Evolutionary conservation across 2,888 invertebrate species (phyloP), one percentile per base, ranked within the genome.

Genomic region (Cenopis cana): DNA sequence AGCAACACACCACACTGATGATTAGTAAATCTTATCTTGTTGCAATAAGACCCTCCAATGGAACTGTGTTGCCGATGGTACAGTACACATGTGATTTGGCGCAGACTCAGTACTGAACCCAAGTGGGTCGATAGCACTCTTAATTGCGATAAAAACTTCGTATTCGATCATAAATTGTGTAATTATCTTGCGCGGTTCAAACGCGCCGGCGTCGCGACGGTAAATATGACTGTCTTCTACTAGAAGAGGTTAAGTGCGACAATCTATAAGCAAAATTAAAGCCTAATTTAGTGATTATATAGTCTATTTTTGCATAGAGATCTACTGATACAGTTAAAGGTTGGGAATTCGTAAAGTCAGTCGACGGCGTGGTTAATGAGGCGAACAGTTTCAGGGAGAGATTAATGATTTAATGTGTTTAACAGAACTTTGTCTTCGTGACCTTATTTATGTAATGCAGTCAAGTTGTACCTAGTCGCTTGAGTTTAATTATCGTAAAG

Each of bases 121-220:
- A 73, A 62, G 56, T 73, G 65, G 72, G 69, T 83, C 85, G 86
- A 89, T 87, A 89, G 82, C 81, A 82, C 80, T 86, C 83, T 85
- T 86, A 85, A 85, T 85, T 83, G 82, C 82, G 87, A 90, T 90
- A 89, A 90, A 88, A 89, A 86, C 85, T 82, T 81, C 83, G 85
- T 84, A 87, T 83, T 82, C 82, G 84, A 81, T 81, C 84, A 85
- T 89, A 87, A 87, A 86, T 85, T 85, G 83, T 82, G 83, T 89
- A 88, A 90, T 90, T 89, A 90, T 86, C 87, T 81, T 83, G 80
- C 78, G 82, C 81, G 79, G 77, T 74, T 90, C 89, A 91, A 90
- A 90, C 79, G 83, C 72, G 82, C 76, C 70, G 70, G 70, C 77
- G 80, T 76, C 79, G 77, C 75, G 74, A 74, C 78, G 79, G 82